Conservation (phyloP, 2,797 vertebrate species). For the Squalus acanthias region DNA sequence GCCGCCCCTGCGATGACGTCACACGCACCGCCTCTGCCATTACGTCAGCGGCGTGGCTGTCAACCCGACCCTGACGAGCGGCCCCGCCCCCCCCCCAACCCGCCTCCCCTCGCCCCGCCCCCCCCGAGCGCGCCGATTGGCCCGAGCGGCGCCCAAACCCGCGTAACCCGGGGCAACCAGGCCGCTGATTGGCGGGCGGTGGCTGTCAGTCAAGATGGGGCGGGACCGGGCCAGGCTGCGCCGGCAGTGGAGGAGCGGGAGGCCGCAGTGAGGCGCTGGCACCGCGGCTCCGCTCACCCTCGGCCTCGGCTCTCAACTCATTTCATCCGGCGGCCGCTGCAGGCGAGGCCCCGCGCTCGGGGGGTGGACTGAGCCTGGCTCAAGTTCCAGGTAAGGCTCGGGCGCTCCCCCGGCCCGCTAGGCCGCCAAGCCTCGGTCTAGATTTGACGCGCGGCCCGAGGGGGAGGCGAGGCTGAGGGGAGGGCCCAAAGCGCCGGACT, state of each 20-base stretch:
- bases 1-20: background rate
- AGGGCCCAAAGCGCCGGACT: too few relatives aligned
- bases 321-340: too few relatives aligned
- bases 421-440: too few relatives aligned
- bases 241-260: background rate
- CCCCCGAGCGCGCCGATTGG: background rate
- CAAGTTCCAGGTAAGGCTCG: too few relatives aligned
- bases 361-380: too few relatives aligned
- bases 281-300: background rate
- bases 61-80: background rate
- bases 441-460: too few relatives aligned
- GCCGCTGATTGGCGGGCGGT: background rate
- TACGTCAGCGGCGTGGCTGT: too few relatives aligned
- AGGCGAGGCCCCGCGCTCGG: too few relatives aligned
- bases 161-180: background rate
- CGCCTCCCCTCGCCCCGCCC: background rate
- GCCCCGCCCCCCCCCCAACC: background rate
- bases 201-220: background rate
- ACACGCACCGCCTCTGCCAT: too few relatives aligned
- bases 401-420: too few relatives aligned
- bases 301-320: too few relatives aligned
- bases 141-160: background rate
- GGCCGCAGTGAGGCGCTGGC: background rate
- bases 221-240: background rate
- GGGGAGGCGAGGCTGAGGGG: too few relatives aligned